These are phyloP conservation scores for Drosophila azteca DNA, from an alignment of 1,140 invertebrate species.

Conservation along the genomic window DNA sequence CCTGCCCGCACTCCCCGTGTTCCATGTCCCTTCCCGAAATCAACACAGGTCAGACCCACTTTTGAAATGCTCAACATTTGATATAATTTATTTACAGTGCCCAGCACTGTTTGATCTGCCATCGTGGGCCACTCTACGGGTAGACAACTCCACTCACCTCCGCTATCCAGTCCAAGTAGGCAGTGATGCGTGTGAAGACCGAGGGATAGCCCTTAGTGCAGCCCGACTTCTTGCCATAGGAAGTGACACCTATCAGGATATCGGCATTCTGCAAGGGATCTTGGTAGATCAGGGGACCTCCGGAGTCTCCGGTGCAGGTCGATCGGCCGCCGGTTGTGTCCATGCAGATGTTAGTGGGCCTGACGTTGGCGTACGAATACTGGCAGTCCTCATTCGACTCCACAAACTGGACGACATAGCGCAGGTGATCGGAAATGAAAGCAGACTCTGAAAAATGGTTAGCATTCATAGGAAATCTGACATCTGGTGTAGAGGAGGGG, in stretches of 20 bases:
- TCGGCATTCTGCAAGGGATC: constrained; percentile 29
- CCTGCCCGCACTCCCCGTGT: not conserved
- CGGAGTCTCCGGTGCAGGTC: constrained; percentile 71
- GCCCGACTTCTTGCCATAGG: constrained; percentile 84
- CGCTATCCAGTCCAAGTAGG: constrained; percentile 75
- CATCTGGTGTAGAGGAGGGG: not conserved
- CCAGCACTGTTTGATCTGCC: constrained; percentile 32
- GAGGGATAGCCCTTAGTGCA: constrained; percentile 83
- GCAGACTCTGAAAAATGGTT: constrained; percentile 17
- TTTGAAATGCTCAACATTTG: constrained; percentile 49
- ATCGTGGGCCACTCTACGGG: constrained; percentile 24
- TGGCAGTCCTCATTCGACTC: constrained; percentile 49
- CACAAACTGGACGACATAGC: constrained; percentile 57
- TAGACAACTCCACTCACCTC: constrained; percentile 49
- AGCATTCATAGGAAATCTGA: not conserved
- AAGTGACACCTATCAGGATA: constrained; percentile 83
- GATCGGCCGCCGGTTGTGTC: constrained; percentile 57
- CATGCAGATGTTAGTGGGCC: constrained; percentile 68
- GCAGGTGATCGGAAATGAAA: constrained; percentile 30
- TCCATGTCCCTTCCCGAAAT: not conserved
- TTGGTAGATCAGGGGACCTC: constrained; percentile 60
- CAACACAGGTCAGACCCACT: not conserved
- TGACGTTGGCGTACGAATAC: constrained; percentile 47
- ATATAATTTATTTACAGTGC: constrained; percentile 34
- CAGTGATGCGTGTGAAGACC: constrained; percentile 77